Conservation (phyloP, 2,113 vertebrate species). For the Microtus pennsylvanicus region DNA sequence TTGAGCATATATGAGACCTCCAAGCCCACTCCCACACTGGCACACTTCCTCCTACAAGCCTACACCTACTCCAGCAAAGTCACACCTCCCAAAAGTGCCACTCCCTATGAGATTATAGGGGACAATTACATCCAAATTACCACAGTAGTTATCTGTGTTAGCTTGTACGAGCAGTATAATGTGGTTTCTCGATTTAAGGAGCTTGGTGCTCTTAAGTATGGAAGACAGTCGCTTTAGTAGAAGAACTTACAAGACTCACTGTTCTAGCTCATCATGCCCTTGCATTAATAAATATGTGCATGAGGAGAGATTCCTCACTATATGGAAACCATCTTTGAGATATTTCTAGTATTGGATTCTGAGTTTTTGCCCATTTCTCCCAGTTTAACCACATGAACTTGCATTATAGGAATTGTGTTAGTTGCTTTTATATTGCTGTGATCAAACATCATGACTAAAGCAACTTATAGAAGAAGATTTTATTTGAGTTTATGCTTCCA, state of each 20-base stretch:
- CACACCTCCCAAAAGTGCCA: background rate
- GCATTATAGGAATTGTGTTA: background rate
- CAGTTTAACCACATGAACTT: background rate
- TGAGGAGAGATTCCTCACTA: background rate
- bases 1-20: background rate
- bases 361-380: background rate
- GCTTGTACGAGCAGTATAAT: background rate
- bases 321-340: background rate
- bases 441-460: background rate
- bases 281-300: background rate
- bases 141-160: background rate
- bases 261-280: background rate
- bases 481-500: background rate
- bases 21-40: background rate
- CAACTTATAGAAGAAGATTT: background rate
- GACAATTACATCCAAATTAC: background rate
- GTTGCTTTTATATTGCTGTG: background rate
- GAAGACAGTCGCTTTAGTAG: background rate
- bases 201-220: background rate
- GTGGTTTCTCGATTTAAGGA: background rate
- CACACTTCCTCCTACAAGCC: background rate
- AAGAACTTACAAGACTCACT: background rate
- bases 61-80: background rate
- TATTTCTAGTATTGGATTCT: background rate
- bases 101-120: background rate